phyloP scores from a whole-genome alignment of 2,797 vertebrate species.

The Zenarchopterus dispar region DNA sequence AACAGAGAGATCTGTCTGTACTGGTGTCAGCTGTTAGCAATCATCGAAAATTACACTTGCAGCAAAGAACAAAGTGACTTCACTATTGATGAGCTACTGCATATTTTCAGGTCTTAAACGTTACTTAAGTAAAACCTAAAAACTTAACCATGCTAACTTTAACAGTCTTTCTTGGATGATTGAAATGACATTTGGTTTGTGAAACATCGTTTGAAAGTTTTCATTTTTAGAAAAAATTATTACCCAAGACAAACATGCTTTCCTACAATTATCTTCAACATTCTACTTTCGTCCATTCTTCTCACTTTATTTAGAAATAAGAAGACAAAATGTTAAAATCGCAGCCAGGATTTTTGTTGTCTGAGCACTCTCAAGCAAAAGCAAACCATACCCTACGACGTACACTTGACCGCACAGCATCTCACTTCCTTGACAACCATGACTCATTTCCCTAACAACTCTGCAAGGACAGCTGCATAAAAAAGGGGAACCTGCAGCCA shows the following conservation, averaged over 20 bases:
- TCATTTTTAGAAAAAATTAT: too few relatives aligned
- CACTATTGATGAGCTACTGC: neutral
- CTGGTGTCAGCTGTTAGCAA: conserved; percentile 19
- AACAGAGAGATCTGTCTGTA: conserved; percentile 30
- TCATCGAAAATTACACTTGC: neutral
- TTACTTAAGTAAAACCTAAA: neutral
- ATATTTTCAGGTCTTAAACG: neutral
- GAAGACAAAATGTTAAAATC: conserved; percentile 11
- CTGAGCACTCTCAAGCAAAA: conserved; percentile 54
- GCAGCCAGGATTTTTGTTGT: conserved; percentile 16
- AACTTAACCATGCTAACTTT: neutral
- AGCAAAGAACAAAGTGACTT: neutral
- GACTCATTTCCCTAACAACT: conserved; percentile 84
- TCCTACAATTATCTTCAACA: neutral
- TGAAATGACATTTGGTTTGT: neutral
- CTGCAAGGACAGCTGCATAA: conserved; percentile 63
- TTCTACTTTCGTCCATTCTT: neutral
- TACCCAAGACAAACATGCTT: too few relatives aligned
- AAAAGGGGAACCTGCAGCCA: conserved; percentile 64
- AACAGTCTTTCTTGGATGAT: too few relatives aligned
- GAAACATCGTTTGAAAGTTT: neutral
- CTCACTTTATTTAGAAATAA: conserved; percentile 18
- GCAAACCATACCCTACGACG: conserved; percentile 61
- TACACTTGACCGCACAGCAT: conserved; percentile 74
- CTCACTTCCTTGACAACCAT: conserved; percentile 82